Percentiles rank a stretch among this genome's conserved stretches.
Evolutionary conservation across 2,888 invertebrate genomes (phyloP).

Genomic region (Vandiemenella viatica): DNA sequence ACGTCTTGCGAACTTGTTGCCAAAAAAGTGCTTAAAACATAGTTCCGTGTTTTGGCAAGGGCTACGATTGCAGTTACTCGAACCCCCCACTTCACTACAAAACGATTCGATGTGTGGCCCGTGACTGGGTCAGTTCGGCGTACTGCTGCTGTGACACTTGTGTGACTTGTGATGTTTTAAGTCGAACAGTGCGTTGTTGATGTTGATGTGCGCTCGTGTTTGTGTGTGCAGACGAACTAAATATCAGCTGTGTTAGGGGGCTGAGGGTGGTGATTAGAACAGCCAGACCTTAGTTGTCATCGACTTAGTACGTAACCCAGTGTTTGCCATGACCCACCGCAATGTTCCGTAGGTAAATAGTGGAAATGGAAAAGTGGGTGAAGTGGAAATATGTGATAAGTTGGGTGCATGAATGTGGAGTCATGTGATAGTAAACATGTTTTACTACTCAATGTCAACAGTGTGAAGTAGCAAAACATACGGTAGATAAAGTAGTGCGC

Average conservation of each 20-base stretch:
- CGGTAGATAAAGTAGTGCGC: too few relatives aligned
- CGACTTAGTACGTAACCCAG: constrained; percentile 13
- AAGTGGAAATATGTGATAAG: too few relatives aligned
- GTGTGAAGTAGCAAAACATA: too few relatives aligned
- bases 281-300: constrained; percentile 15
- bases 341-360: constrained; percentile 16
- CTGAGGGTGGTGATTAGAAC: constrained; percentile 12
- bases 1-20: constrained; percentile 17
- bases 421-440: too few relatives aligned
- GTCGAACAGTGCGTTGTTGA: constrained; percentile 3
- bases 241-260: constrained; percentile 17
- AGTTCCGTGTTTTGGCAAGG: constrained; percentile 12
- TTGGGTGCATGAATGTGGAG: too few relatives aligned
- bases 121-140: not conserved
- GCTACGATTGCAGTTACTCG: constrained; percentile 8
- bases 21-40: constrained; percentile 12
- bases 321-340: constrained; percentile 18
- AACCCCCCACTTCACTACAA: constrained; percentile 11
- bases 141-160: not conserved
- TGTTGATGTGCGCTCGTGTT: constrained; percentile 6
- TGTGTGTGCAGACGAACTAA: constrained; percentile 10
- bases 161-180: not conserved
- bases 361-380: constrained; percentile 14
- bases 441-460: too few relatives aligned
- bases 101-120: constrained; percentile 5